Evolutionary conservation across 2,797 vertebrate species (phyloP).

Genomic region (Alectoris magna): DNA sequence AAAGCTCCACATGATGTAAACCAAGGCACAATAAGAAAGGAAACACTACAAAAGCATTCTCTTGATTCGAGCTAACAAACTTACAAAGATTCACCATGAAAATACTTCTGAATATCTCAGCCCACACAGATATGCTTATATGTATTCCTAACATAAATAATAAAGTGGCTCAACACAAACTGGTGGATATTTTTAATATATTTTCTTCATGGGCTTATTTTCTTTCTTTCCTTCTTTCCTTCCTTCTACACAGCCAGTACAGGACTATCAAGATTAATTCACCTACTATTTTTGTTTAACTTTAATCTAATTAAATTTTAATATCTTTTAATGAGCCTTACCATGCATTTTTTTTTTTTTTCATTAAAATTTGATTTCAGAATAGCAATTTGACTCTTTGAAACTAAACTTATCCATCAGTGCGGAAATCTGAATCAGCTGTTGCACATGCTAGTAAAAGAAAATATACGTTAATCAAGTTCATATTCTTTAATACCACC

Average conservation of each 20-base stretch:
- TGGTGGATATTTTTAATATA: background rate
- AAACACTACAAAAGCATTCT: slow-evolving; percentile 31
- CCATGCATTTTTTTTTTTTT: background rate
- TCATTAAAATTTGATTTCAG: background rate
- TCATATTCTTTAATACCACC: background rate
- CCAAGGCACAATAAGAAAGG: background rate
- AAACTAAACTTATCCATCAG: background rate
- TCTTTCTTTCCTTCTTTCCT: background rate
- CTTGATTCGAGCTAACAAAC: slow-evolving; percentile 1
- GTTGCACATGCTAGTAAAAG: background rate
- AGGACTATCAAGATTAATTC: background rate
- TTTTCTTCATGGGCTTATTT: background rate
- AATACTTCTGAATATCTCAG: background rate
- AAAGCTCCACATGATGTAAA: slow-evolving; percentile 45
- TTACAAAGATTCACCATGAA: slow-evolving; percentile 3
- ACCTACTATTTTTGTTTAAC: background rate
- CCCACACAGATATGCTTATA: background rate
- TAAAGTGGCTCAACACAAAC: background rate
- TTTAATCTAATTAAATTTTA: background rate
- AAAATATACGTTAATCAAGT: background rate
- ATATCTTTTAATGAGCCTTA: background rate
- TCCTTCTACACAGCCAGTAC: background rate
- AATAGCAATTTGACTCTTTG: background rate
- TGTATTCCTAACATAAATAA: background rate
- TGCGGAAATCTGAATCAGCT: background rate